Conservation (phyloP, 2,113 vertebrate genomes). For the Scomber colias region DNA sequence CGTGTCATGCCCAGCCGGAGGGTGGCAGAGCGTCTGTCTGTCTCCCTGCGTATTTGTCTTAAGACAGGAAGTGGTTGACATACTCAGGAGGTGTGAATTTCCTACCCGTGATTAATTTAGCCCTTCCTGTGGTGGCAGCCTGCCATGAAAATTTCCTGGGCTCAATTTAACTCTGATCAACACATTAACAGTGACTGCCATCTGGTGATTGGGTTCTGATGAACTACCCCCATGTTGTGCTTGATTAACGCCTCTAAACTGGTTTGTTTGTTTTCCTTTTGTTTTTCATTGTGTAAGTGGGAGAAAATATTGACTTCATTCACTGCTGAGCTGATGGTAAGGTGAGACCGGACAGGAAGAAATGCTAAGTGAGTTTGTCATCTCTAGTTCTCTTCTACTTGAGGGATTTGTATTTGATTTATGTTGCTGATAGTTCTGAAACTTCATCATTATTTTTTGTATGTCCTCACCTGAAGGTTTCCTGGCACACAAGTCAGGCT, state of each 20-base stretch:
- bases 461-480: slow-evolving; percentile 55
- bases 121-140: slow-evolving; percentile 50
- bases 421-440: slow-evolving; percentile 43
- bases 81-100: slow-evolving; percentile 76
- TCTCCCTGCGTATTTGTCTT: slow-evolving; percentile 66
- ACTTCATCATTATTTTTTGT: slow-evolving; percentile 29
- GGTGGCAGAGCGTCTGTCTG: slow-evolving; percentile 51
- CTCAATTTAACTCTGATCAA: slow-evolving; percentile 66
- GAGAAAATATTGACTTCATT: slow-evolving; percentile 40
- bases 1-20: slow-evolving; percentile 61
- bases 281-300: slow-evolving; percentile 24
- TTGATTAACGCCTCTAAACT: slow-evolving; percentile 43
- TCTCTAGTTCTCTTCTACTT: not conserved
- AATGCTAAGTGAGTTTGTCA: slow-evolving; percentile 25
- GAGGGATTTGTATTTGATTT: slow-evolving; percentile 21
- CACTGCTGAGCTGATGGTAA: slow-evolving; percentile 15
- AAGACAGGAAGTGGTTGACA: slow-evolving; percentile 71
- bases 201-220: slow-evolving; percentile 59
- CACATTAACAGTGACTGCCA: slow-evolving; percentile 51
- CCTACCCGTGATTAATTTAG: slow-evolving; percentile 66
- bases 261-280: slow-evolving; percentile 37
- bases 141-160: slow-evolving; percentile 49
- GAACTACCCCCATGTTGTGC: slow-evolving; percentile 55
- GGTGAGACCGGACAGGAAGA: slow-evolving; percentile 25
- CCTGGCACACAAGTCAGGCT: slow-evolving; percentile 17